A percentile compares a stretch with the other conserved stretches of the same genome.
Evolutionary conservation across 1,140 invertebrate genomes (phyloP).

Genomic region (Manduca sexta): DNA sequence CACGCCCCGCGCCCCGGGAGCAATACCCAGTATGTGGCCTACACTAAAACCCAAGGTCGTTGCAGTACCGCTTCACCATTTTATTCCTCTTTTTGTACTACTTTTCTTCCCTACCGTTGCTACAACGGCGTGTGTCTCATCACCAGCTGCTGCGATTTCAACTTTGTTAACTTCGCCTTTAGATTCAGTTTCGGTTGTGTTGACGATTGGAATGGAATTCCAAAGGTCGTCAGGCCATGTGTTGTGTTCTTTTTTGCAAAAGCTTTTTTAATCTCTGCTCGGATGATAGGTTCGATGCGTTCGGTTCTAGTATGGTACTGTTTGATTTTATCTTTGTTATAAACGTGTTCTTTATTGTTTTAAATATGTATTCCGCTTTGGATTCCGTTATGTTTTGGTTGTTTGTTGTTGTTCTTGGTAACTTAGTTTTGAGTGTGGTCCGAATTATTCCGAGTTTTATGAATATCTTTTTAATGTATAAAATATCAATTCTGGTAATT

Average conservation of each 20-base stretch:
- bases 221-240: slow-evolving; percentile 56
- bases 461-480: no score
- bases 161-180: slow-evolving; percentile 11
- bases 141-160: slow-evolving; percentile 2
- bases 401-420: no score
- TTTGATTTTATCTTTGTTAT: no score
- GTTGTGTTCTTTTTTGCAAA: slow-evolving; percentile 57
- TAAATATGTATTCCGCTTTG: no score
- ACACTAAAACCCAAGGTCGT: slow-evolving; percentile 65
- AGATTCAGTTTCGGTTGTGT: slow-evolving; percentile 12
- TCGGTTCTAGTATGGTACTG: no score
- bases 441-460: no score
- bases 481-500: no score
- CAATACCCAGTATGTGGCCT: slow-evolving; percentile 62
- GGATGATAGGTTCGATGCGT: slow-evolving; percentile 2
- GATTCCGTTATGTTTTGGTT: no score
- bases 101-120: slow-evolving; percentile 43
- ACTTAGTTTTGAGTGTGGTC: no score
- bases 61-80: slow-evolving; percentile 55
- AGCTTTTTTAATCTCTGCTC: slow-evolving; percentile 36
- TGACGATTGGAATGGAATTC: slow-evolving; percentile 34
- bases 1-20: slow-evolving; percentile 27
- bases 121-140: slow-evolving; percentile 25
- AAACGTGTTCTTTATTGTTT: no score
- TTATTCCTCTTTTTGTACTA: slow-evolving; percentile 52